These are phyloP conservation scores for Melipona bicolor DNA, from an alignment of 2,888 invertebrate species.

Conservation along the genomic window DNA sequence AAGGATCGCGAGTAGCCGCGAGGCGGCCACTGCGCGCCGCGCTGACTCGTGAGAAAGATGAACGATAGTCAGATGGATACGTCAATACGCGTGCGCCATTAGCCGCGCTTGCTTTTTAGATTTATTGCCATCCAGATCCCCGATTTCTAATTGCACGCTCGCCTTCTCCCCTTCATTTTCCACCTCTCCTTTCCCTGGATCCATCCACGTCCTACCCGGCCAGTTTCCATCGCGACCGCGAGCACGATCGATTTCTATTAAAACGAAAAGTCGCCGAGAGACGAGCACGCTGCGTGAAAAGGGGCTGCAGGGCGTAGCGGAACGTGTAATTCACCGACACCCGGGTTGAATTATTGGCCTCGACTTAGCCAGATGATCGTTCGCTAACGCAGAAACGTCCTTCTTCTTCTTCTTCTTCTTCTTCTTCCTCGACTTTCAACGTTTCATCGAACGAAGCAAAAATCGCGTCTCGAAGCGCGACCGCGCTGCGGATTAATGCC, in stretches of 20 bases:
- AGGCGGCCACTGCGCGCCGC: slow-evolving; percentile 54
- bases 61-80: slow-evolving; percentile 76
- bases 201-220: background rate
- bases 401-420: background rate
- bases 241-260: slow-evolving; percentile 62
- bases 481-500: slow-evolving; percentile 33
- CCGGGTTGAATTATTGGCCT: slow-evolving; percentile 49
- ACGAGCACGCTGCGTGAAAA: slow-evolving; percentile 8
- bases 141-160: slow-evolving; percentile 76
- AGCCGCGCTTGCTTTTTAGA: slow-evolving; percentile 66
- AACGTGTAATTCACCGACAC: slow-evolving; percentile 54
- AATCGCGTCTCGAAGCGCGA: slow-evolving; percentile 11
- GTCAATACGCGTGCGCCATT: slow-evolving; percentile 74
- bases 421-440: background rate
- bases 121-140: slow-evolving; percentile 75
- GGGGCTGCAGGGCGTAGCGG: slow-evolving; percentile 21
- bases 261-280: slow-evolving; percentile 55
- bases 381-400: background rate
- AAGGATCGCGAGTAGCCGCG: slow-evolving; percentile 61
- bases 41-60: slow-evolving; percentile 77
- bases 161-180: slow-evolving; percentile 15
- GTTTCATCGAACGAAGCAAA: background rate
- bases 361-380: slow-evolving; percentile 25
- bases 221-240: slow-evolving; percentile 3
- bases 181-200: background rate